These are phyloP conservation scores for Pangasius sanitwongsei DNA, from an alignment of 2,797 vertebrate species.

Conservation along the genomic window DNA sequence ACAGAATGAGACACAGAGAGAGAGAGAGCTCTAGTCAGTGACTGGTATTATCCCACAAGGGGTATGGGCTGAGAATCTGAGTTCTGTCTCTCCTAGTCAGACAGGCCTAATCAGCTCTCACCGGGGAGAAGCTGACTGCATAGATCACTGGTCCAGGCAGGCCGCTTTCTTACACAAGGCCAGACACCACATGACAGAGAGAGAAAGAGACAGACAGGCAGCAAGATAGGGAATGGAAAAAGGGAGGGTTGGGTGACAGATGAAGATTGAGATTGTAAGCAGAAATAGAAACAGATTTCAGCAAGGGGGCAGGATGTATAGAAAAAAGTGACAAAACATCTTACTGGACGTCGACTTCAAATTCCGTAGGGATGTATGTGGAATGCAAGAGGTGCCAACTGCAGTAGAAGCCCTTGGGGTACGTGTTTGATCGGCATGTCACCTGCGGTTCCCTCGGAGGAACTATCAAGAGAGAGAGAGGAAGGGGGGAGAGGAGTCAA, in stretches of 20 bases:
- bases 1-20: background rate
- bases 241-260: background rate
- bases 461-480: conserved; percentile 65
- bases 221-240: conserved; percentile 11
- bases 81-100: conserved; percentile 42
- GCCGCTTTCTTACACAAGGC: conserved; percentile 24
- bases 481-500: background rate
- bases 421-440: conserved; percentile 95
- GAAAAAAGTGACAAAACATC: conserved; percentile 59
- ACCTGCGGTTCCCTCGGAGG: conserved; percentile 85
- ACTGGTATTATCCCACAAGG: conserved; percentile 21
- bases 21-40: conserved; percentile 12
- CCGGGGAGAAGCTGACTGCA: conserved; percentile 46
- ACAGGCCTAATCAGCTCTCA: conserved; percentile 56
- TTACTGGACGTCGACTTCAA: conserved; percentile 94
- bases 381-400: conserved; percentile 89
- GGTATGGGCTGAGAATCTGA: conserved; percentile 42
- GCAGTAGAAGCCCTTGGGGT: conserved; percentile 98
- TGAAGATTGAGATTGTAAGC: conserved; percentile 18
- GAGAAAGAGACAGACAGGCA: conserved; percentile 32
- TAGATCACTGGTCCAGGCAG: conserved; percentile 50
- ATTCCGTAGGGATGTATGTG: conserved; percentile 89
- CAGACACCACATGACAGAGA: conserved; percentile 39
- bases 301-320: background rate
- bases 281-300: conserved; percentile 22